Percentiles rank a stretch among this genome's conserved stretches.
Evolutionary conservation across 1,140 invertebrate species (phyloP).

Genomic region (Danaus plexippus): DNA sequence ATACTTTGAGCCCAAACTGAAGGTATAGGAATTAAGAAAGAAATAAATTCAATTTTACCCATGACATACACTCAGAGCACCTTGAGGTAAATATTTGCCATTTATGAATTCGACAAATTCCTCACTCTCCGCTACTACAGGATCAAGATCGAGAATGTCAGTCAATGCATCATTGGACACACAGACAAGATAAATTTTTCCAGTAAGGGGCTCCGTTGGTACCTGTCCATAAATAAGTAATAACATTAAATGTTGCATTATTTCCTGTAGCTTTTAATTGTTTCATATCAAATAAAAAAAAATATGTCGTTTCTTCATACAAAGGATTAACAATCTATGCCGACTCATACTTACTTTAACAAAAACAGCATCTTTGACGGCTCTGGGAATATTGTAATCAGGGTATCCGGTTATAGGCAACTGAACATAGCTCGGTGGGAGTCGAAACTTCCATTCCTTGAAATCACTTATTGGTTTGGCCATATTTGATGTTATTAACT

Average conservation of each 20-base stretch:
- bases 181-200: slow-evolving; percentile 67
- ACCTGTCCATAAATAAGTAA: slow-evolving; percentile 31
- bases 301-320: too few species aligned
- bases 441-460: slow-evolving; percentile 53
- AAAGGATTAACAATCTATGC: too few species aligned
- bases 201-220: slow-evolving; percentile 47
- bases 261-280: too few species aligned
- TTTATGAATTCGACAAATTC: slow-evolving; percentile 75
- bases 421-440: slow-evolving; percentile 40
- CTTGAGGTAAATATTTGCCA: slow-evolving; percentile 68
- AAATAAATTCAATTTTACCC: slow-evolving; percentile 27
- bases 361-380: slow-evolving; percentile 58
- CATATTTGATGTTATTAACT: slow-evolving; percentile 20
- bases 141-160: slow-evolving; percentile 69
- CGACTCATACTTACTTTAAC: slow-evolving; percentile 39
- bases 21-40: too few species aligned
- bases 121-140: slow-evolving; percentile 47
- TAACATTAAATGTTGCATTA: neutral
- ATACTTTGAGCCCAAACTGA: too few species aligned
- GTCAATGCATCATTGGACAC: slow-evolving; percentile 71
- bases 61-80: slow-evolving; percentile 71
- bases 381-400: slow-evolving; percentile 50
- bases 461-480: slow-evolving; percentile 42
- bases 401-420: slow-evolving; percentile 53
- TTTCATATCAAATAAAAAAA: too few species aligned